Evolutionary conservation across 2,888 invertebrate species (phyloP).

Genomic region (Metallyticus violacea): DNA sequence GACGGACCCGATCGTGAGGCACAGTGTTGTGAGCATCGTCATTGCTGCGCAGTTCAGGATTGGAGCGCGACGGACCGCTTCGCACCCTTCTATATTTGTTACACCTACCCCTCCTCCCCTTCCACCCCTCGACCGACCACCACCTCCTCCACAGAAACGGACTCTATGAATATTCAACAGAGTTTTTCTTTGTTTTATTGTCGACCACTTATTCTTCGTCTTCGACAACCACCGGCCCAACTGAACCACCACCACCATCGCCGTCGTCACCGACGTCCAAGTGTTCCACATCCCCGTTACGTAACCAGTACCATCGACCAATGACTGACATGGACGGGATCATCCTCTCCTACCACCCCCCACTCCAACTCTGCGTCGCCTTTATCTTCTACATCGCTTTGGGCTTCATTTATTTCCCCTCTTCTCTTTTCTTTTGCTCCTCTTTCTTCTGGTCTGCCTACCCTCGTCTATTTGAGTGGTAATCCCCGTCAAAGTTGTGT

Average conservation of each 20-base stretch:
- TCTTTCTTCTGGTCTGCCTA: not conserved
- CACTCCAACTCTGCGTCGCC: not conserved
- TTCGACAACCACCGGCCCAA: not conserved
- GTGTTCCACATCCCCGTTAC: not conserved
- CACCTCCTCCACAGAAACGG: slow-evolving; percentile 3
- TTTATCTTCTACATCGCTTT: not conserved
- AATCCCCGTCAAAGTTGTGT: not conserved
- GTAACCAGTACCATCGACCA: not conserved
- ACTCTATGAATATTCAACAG: slow-evolving; percentile 28
- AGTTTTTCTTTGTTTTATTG: not conserved
- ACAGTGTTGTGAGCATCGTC: not conserved
- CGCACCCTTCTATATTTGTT: slow-evolving; percentile 31
- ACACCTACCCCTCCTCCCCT: slow-evolving; percentile 6
- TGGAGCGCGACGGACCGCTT: not conserved
- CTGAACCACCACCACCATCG: not conserved
- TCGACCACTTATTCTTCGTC: not conserved
- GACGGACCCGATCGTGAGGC: not conserved
- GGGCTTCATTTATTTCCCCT: not conserved
- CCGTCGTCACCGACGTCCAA: not conserved
- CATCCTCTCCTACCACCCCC: not conserved
- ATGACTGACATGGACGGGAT: not conserved
- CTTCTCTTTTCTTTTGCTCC: too few relatives aligned
- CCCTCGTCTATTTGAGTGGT: not conserved
- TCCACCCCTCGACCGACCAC: too few relatives aligned
- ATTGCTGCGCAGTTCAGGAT: not conserved